Evolutionary conservation across 1,140 invertebrate genomes (phyloP).

Genomic region (Rhagoletis pomonella): DNA sequence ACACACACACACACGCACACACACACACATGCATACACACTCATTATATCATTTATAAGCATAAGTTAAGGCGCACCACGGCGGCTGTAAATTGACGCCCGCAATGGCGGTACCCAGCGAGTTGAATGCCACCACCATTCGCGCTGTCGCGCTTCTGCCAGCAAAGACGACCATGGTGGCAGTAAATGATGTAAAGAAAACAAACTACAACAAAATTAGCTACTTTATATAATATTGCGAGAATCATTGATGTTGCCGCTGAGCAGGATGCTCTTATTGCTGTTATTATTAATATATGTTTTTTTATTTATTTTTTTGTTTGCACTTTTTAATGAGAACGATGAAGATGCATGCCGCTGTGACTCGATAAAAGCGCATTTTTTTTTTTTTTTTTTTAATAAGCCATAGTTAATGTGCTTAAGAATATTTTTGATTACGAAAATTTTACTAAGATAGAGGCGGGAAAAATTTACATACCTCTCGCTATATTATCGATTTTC

Average conservation of each 20-base stretch:
- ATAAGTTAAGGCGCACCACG: background rate
- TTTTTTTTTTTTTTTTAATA: background rate
- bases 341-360: background rate
- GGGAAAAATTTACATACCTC: too few species aligned
- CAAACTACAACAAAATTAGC: background rate
- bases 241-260: background rate
- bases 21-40: background rate
- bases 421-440: background rate
- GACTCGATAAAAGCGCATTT: background rate
- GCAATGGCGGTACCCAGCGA: background rate
- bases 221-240: constrained; percentile 5
- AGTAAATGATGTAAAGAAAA: background rate
- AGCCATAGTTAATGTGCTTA: background rate
- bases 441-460: too few species aligned
- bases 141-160: too few species aligned
- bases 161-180: background rate
- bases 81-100: background rate
- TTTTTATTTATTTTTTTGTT: constrained; percentile 35
- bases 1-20: constrained; percentile 13
- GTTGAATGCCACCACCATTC: too few species aligned
- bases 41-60: background rate
- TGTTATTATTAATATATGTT: constrained; percentile 40
- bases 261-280: constrained; percentile 16
- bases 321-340: constrained; percentile 31
- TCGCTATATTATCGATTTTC: too few species aligned